These are phyloP conservation scores for Heliconius congener DNA, from an alignment of 1,140 invertebrate species.

Conservation along the genomic window DNA sequence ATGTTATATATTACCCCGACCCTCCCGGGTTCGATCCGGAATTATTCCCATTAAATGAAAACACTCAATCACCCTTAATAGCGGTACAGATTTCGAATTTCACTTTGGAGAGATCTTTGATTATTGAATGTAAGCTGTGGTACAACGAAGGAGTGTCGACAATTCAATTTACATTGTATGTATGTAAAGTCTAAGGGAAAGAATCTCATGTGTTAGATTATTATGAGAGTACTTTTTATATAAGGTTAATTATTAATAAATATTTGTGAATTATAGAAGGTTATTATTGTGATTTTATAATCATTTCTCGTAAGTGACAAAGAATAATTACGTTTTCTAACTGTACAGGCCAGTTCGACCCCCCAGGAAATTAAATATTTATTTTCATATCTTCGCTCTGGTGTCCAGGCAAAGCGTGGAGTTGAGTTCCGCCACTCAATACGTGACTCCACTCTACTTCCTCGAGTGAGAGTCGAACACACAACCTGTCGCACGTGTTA, in stretches of 20 bases:
- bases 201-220: background rate
- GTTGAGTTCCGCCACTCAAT: no score
- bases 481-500: no score
- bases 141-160: conserved; percentile 57
- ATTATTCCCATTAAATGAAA: conserved; percentile 52
- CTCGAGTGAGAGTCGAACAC: no score
- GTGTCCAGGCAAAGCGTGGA: no score
- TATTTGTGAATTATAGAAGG: background rate
- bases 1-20: conserved; percentile 62
- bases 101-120: conserved; percentile 61
- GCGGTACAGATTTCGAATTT: conserved; percentile 66
- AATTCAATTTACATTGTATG: conserved; percentile 61
- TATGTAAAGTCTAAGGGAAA: conserved; percentile 28
- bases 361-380: no score
- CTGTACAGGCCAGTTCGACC: no score
- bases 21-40: conserved; percentile 66
- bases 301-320: no score
- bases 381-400: no score
- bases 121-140: conserved; percentile 65
- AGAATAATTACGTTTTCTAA: no score
- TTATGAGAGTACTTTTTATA: background rate
- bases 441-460: no score
- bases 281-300: background rate
- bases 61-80: conserved; percentile 50
- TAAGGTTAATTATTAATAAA: conserved; percentile 3